Conservation (phyloP, 2,797 vertebrate genomes). For the Microcaecilia unicolor region DNA sequence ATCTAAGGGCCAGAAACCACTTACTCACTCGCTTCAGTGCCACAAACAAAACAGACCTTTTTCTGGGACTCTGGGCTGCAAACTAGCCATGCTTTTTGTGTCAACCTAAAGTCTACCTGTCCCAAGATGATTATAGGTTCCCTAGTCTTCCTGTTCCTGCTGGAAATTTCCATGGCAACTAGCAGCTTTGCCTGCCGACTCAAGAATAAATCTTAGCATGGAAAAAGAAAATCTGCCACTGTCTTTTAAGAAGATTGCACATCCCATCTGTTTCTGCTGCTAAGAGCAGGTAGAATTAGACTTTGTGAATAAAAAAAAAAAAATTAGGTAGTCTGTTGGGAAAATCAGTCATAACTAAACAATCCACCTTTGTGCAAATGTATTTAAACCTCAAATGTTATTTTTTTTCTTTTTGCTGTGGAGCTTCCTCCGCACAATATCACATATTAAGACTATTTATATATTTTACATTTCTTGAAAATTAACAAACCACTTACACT, state of each 20-base stretch:
- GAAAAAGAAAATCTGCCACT: constrained; percentile 23
- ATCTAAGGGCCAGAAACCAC: too few species aligned
- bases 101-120: constrained; percentile 27
- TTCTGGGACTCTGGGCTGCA: too few species aligned
- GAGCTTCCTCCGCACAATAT: too few species aligned
- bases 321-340: neutral
- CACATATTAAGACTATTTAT: neutral
- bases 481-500: neutral
- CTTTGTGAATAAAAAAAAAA: neutral
- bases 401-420: too few species aligned
- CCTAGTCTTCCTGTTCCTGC: constrained; percentile 14
- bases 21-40: too few species aligned
- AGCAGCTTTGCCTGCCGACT: constrained; percentile 16
- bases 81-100: too few species aligned
- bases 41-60: too few species aligned
- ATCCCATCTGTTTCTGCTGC: constrained; percentile 15
- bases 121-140: constrained; percentile 25
- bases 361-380: too few species aligned
- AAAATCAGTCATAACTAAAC: neutral
- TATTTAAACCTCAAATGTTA: too few species aligned
- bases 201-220: constrained; percentile 26
- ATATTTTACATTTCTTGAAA: neutral
- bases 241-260: constrained; percentile 21
- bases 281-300: constrained; percentile 5
- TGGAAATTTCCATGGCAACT: constrained; percentile 54